Evolutionary conservation across 30 jellyfish, hydroid and myxozoan species (phyloP), one percentile per base, ranked within the genome.

Genomic region (Pseudorhiza aurosa): DNA sequence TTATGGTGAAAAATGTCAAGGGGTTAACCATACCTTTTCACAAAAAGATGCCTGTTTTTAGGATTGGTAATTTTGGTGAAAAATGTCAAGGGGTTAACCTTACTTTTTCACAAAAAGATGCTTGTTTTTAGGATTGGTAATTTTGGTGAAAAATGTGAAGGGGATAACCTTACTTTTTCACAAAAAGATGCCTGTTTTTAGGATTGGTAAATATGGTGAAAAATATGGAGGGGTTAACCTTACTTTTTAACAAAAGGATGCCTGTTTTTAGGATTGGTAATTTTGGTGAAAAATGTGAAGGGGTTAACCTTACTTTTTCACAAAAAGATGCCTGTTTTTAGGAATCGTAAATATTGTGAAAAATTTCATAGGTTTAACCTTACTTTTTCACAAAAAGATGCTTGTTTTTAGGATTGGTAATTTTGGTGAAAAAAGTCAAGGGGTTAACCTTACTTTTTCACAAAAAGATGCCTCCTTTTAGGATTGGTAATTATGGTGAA

Each of bases 41-140:
- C 4, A 30, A 29, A 59, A 59, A 29, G 8, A 4, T 28, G 26
- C n/a, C 30, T n/a, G 18, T 25, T 29, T 26, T 31, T 29, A 10
- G 22, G 3, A 24, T 10, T 3, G 36, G 22, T 46, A 2, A 1
- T 10, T 36, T 18, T 65, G 37, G 15, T 15, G 24, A 1, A 29
- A 65, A 37, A 36, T 31, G 7, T 29, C 4, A 37, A 65, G 80
- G 80, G 65, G 37, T 36, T 65, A 65, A 25, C 45, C 80, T 65
- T 65, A 36, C 65, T 46, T 36, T 65, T 65, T 65, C 21, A 26
- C 43, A 22, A 63, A 65, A 65, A 65, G n/a, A 14, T 12, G 6
- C 1, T 26, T 19, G n/a, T 0, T 0, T 18, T 62, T 37, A 28
- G 2, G 11, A n/a, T 62, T 31, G 32, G 57, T 35, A 28, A 2